Evolutionary conservation across 2,888 invertebrate species (phyloP).

Genomic region (Callinectes sapidus): DNA sequence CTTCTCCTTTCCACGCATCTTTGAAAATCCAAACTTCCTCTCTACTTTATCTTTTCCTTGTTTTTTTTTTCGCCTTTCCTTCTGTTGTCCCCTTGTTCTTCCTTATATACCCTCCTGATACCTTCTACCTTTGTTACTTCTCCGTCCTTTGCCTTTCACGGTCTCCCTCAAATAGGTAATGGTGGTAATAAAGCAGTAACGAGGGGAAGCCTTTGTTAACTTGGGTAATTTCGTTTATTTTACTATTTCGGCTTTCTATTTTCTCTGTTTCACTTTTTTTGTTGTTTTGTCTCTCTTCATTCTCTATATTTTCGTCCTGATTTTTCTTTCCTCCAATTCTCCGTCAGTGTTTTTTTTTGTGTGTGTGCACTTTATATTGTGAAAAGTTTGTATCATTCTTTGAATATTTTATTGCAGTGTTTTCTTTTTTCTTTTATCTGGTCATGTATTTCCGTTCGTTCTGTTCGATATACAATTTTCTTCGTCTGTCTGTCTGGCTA

Average conservation of each 20-base stretch:
- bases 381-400: no score
- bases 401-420: background rate
- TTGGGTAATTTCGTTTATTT: background rate
- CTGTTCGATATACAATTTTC: background rate
- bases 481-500: no score
- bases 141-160: background rate
- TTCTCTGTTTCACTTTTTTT: background rate
- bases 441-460: background rate
- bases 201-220: background rate
- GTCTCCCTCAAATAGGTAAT: background rate
- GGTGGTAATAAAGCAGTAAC: background rate
- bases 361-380: background rate
- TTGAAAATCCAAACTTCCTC: background rate
- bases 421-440: background rate
- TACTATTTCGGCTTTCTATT: background rate
- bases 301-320: background rate
- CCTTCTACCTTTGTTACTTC: background rate
- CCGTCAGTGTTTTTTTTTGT: background rate
- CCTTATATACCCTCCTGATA: background rate
- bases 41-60: background rate
- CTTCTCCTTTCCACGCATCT: background rate
- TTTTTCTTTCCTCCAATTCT: background rate
- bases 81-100: background rate
- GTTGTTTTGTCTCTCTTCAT: background rate
- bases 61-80: background rate